phyloP scores from a whole-genome alignment of 2,797 vertebrate genomes.

The Myotis vivesi region DNA sequence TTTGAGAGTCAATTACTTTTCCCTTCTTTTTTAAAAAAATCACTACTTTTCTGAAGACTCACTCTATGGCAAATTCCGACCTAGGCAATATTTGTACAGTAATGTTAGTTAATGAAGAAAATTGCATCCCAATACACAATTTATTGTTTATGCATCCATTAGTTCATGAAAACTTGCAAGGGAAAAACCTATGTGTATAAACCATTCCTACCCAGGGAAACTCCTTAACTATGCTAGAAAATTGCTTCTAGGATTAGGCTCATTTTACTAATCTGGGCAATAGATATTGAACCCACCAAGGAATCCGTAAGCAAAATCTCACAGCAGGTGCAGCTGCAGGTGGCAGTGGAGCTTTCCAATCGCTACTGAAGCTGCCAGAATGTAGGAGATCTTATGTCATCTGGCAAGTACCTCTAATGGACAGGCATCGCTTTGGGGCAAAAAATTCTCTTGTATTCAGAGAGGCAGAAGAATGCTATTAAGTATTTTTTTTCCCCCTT shows the following conservation, averaged over 20 bases:
- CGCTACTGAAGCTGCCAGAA: conserved; percentile 39
- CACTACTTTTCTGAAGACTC: conserved; percentile 8
- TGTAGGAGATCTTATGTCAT: conserved; percentile 48
- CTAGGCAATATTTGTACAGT: conserved; percentile 42
- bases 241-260: conserved; percentile 64
- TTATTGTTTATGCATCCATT: conserved; percentile 51
- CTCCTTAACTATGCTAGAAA: conserved; percentile 44
- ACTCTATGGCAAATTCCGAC: not conserved
- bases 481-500: not conserved
- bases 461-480: conserved; percentile 2
- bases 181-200: conserved; percentile 29
- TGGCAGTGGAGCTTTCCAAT: conserved; percentile 60
- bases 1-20: not conserved
- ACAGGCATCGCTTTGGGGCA: not conserved
- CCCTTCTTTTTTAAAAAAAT: not conserved
- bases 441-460: conserved; percentile 18
- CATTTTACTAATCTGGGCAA: conserved; percentile 73
- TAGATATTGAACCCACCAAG: conserved; percentile 68
- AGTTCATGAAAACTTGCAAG: conserved; percentile 34
- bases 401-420: conserved; percentile 54
- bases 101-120: conserved; percentile 59
- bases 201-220: conserved; percentile 56
- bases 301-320: conserved; percentile 68
- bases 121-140: conserved; percentile 39
- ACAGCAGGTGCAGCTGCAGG: conserved; percentile 70